A percentile compares a stretch with the other conserved stretches of the same genome.
Evolutionary conservation across 2,888 invertebrate species (phyloP).

Genomic region (Pristionchus japonicus): DNA sequence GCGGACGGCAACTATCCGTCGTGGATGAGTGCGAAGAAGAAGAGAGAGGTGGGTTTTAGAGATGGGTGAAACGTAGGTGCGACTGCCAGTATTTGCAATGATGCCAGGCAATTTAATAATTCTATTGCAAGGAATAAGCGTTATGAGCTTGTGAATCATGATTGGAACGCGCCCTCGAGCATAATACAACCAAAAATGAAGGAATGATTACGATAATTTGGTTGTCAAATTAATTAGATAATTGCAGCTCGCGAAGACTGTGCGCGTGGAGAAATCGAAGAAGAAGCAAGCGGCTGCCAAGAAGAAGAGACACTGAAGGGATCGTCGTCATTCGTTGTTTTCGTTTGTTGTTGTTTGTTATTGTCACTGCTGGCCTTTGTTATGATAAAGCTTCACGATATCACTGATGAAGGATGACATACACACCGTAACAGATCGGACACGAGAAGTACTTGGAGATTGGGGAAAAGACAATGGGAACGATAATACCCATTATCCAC

Average conservation of each 20-base stretch:
- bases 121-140: too few species aligned
- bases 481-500: too few species aligned
- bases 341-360: not conserved
- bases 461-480: not conserved
- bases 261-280: not conserved
- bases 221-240: not conserved
- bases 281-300: slow-evolving; percentile 1
- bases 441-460: not conserved
- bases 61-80: too few species aligned
- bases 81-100: too few species aligned
- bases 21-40: slow-evolving; percentile 54
- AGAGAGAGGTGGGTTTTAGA: slow-evolving; percentile 39
- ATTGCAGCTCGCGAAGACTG: not conserved
- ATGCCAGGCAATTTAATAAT: too few species aligned
- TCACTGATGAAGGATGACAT: too few species aligned
- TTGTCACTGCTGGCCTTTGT: too few species aligned
- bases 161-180: too few species aligned
- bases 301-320: slow-evolving; percentile 1
- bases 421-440: not conserved
- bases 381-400: not conserved
- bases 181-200: too few species aligned
- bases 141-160: too few species aligned
- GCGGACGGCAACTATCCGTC: slow-evolving; percentile 60
- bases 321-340: not conserved
- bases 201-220: too few species aligned